Base-by-base conservation (phyloP, 2,888 invertebrate species). In the Thelaira solivaga region DNA sequence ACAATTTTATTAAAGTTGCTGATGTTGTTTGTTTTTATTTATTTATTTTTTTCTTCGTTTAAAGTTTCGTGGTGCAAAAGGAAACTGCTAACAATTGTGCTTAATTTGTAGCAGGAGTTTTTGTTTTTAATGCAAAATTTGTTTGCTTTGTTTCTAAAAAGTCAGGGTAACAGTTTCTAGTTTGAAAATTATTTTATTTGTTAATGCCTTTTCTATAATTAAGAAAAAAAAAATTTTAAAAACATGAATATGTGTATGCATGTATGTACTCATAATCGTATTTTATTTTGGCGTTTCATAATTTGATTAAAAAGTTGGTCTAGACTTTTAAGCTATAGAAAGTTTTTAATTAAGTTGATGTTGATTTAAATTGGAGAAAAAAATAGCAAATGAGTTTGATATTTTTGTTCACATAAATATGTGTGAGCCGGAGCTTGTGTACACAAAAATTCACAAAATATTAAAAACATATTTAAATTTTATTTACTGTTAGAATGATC, bases 231-330 rank as follows among this genome's bases (percentile, higher is more conserved):
- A 8, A 39, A 22, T 5, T 18, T 3, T 0, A 36, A 53, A 36
- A 20, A 24, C 7, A 11, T n/a, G n/a, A n/a, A n/a, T n/a, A n/a
- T n/a, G n/a, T n/a, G n/a, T n/a, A n/a, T n/a, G n/a, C n/a, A n/a
- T n/a, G n/a, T n/a, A n/a, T n/a, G n/a, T n/a, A n/a, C n/a, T n/a
- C n/a, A n/a, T n/a, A n/a, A n/a, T n/a, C n/a, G 11, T 22, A 41
- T 31, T 69, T 53, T 55, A 36, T 72, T 67, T 61, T 53, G 29
- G 61, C 36, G 22, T 53, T 55, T 39, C 6, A 61, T 41, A 72
- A 75, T 69, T 67, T 68, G 43, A 61, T 67, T 65, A 49, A 65
- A 72, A 72, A 72, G 47, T 55, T 76, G 57, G 78, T 80, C 72
- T 72, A 76, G 79, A 76, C 76, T 64, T 69, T 74, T 69, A 5